Conservation (phyloP, 2,888 invertebrate genomes). For the Acrocyrtus sp. region DNA sequence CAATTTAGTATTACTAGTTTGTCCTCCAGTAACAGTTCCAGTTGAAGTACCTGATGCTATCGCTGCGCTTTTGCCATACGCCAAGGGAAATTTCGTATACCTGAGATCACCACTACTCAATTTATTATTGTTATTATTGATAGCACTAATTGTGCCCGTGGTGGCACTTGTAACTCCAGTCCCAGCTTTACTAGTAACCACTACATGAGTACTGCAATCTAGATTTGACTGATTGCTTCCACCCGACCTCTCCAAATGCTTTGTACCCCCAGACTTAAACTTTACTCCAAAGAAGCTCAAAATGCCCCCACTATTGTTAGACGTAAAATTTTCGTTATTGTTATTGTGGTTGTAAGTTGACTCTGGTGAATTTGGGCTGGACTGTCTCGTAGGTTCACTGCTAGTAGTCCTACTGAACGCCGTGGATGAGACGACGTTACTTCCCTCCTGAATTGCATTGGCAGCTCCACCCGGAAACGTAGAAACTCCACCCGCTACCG, state of each 20-base stretch:
- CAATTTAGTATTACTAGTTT: conserved; percentile 10
- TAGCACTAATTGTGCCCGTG: neutral
- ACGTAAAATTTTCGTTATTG: conserved; percentile 12
- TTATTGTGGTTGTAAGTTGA: conserved; percentile 30
- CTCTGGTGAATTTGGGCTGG: neutral
- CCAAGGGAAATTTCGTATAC: conserved; percentile 61
- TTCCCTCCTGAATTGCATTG: neutral
- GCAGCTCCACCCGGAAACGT: conserved; percentile 29
- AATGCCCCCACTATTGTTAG: conserved; percentile 53
- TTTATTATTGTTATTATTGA: conserved; percentile 36
- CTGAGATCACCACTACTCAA: conserved; percentile 40
- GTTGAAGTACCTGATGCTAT: too few species aligned
- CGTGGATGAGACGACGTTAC: conserved; percentile 11
- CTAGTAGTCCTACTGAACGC: conserved; percentile 22
- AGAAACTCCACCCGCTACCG: conserved; percentile 15
- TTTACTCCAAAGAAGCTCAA: conserved; percentile 58
- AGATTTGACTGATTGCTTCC: neutral
- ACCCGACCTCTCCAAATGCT: conserved; percentile 58
- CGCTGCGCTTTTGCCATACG: conserved; percentile 28
- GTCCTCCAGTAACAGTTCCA: conserved; percentile 1
- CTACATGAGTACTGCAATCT: conserved; percentile 8
- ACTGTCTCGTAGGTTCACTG: neutral
- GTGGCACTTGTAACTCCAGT: neutral
- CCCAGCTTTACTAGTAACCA: conserved; percentile 10
- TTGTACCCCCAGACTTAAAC: conserved; percentile 57